These are phyloP conservation scores for Clostera curtula DNA, from an alignment of 2,888 invertebrate species.

Conservation along the genomic window DNA sequence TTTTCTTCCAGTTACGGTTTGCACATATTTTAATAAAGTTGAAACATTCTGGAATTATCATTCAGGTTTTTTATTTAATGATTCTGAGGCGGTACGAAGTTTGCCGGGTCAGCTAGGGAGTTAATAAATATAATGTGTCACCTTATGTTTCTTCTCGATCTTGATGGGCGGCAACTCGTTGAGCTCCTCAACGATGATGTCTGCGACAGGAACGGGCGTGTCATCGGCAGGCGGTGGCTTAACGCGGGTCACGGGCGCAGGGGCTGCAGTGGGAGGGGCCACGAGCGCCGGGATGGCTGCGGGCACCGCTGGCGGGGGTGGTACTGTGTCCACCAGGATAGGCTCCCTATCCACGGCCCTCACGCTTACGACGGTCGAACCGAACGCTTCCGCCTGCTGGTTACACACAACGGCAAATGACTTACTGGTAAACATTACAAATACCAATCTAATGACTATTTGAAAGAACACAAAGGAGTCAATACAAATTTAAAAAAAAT, in stretches of 20 bases:
- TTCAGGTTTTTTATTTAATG: too few species aligned
- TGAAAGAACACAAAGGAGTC: too few species aligned
- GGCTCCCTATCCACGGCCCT: constrained; percentile 33
- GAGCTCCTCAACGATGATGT: constrained; percentile 47
- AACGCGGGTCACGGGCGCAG: constrained; percentile 22
- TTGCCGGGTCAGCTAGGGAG: too few species aligned
- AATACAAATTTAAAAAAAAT: too few species aligned
- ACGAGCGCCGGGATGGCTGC: constrained; percentile 4
- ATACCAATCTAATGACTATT: too few species aligned
- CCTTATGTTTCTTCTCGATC: constrained; percentile 23
- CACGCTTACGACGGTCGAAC: constrained; percentile 43
- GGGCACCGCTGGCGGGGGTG: constrained; percentile 3
- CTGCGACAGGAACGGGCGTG: constrained; percentile 29
- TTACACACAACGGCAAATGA: too few species aligned
- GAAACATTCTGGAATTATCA: too few species aligned
- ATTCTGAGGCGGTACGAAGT: too few species aligned
- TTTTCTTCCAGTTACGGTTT: too few species aligned
- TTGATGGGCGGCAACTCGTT: constrained; percentile 33
- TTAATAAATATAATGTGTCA: too few species aligned
- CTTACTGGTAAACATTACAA: too few species aligned
- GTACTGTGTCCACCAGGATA: constrained; percentile 30
- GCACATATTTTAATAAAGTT: too few species aligned
- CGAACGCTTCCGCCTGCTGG: constrained; percentile 36
- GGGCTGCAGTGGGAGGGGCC: constrained; percentile 10
- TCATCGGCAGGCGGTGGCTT: constrained; percentile 11